phyloP scores from a whole-genome alignment of 2,797 vertebrate species.

The Sebastes melanostomus region DNA sequence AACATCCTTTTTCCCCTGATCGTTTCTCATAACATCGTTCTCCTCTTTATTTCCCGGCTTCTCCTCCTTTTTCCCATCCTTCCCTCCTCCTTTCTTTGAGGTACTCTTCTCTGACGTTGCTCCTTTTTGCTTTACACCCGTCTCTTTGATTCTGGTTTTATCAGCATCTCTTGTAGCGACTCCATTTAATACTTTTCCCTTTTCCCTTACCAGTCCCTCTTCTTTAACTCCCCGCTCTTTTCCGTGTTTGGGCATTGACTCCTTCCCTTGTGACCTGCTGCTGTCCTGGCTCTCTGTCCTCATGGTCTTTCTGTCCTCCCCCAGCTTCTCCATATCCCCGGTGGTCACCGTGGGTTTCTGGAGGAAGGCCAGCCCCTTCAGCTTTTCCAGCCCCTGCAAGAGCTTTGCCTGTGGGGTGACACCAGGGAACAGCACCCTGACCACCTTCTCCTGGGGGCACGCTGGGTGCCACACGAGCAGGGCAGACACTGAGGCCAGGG shows the following conservation, averaged over 20 bases:
- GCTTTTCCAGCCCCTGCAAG: conserved; percentile 90
- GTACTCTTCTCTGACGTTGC: conserved; percentile 57
- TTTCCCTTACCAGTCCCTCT: conserved; percentile 72
- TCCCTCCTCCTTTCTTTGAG: conserved; percentile 73
- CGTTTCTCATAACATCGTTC: conserved; percentile 58
- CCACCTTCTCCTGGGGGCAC: conserved; percentile 89
- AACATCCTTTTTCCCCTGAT: conserved; percentile 68
- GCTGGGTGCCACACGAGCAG: conserved; percentile 95
- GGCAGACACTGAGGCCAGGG: conserved; percentile 84
- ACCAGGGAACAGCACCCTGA: conserved; percentile 93
- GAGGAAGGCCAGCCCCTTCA: conserved; percentile 91
- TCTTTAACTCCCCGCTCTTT: conserved; percentile 67
- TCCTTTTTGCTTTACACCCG: conserved; percentile 52
- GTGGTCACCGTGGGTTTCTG: conserved; percentile 77
- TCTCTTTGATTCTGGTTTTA: conserved; percentile 68
- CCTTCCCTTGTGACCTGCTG: conserved; percentile 78
- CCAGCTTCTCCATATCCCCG: conserved; percentile 72
- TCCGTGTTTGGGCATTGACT: conserved; percentile 53
- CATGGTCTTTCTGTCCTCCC: conserved; percentile 72
- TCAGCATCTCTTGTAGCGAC: conserved; percentile 47
- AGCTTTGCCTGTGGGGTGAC: conserved; percentile 89
- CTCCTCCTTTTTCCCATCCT: conserved; percentile 78
- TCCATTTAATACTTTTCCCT: conserved; percentile 70
- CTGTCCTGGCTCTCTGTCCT: conserved; percentile 89
- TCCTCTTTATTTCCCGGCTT: conserved; percentile 71